Base-by-base conservation (phyloP, 2,888 invertebrate genomes). In the Platycheirus rosarum region DNA sequence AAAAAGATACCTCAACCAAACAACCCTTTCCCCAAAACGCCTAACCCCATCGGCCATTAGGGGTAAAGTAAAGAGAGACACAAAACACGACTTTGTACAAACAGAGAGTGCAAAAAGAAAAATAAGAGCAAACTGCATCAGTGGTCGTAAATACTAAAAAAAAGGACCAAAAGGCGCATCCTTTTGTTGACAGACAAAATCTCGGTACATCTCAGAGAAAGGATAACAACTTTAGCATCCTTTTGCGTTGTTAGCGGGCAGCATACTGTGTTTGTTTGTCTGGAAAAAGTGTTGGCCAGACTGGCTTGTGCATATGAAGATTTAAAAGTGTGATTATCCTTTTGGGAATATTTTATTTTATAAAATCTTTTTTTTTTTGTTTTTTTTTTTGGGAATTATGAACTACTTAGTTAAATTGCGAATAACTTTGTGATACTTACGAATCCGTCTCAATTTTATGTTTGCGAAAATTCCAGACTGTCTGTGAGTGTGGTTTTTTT, bases 111-210 rank as follows among this genome's bases (percentile, higher is more conserved):
- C 29, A 44, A 44, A 42, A 42, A 49, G 44, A 37, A 40, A 49
- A 60, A 13, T 63, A 75, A 80, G 80, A 80, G 75, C 42, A 62
- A 68, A 71, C 14, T 73, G 66, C 60, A 68, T 68, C 69, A n/a
- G n/a, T n/a, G n/a, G 4, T 23, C 23, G 23, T 8, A 51, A 4
- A 9, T 4, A 37, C 20, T 20, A 2, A 20, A n/a, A 11, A 46
- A 46, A 37, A 32, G 44, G 70, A 57, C 35, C 35, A 42, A 73
- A 82, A 82, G 76, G 77, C 82, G 82, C 82, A 82, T 82, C 77
- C 71, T 77, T 82, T 77, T 76, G 71, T 76, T 82, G 71, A 62
- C 71, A 76, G 75, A 82, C 66, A 65, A 44, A 70, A 60, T 57
- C 55, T 79, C 63, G 42, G 42, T 48, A 46, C 35, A 57, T 66